These are phyloP conservation scores for Drosophila tropicalis DNA, from an alignment of 1,140 invertebrate genomes.

Conservation along the genomic window DNA sequence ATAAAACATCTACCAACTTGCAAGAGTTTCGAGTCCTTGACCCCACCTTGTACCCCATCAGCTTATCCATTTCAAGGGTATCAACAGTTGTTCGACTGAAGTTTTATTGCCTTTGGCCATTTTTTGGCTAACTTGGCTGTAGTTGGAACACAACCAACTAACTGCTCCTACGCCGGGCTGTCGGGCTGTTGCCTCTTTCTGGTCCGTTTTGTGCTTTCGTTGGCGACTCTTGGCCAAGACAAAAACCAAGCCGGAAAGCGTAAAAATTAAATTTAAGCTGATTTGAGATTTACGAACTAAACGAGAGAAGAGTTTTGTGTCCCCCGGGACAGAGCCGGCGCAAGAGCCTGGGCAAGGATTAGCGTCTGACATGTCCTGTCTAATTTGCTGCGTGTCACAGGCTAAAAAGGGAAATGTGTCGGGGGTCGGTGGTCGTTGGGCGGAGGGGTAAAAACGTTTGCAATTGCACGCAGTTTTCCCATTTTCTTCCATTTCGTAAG, in stretches of 20 bases:
- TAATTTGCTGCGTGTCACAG: constrained; percentile 43
- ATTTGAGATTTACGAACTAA: constrained; percentile 59
- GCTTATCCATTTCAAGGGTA: background rate
- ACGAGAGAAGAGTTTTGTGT: background rate
- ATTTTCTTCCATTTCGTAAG: constrained; percentile 27
- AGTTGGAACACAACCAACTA: constrained; percentile 3
- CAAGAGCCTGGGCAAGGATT: constrained; percentile 17
- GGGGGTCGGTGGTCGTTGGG: background rate
- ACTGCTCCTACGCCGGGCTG: constrained; percentile 11
- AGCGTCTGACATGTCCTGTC: constrained; percentile 41
- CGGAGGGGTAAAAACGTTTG: constrained; percentile 20
- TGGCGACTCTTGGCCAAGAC: constrained; percentile 13
- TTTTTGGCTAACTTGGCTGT: constrained; percentile 23
- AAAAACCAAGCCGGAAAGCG: constrained; percentile 42
- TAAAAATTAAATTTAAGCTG: constrained; percentile 74
- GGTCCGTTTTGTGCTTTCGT: background rate
- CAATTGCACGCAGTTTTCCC: constrained; percentile 40
- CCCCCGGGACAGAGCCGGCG: background rate
- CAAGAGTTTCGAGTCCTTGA: background rate
- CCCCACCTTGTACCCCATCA: background rate
- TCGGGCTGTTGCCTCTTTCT: constrained; percentile 24
- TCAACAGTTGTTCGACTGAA: constrained; percentile 37
- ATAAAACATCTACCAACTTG: background rate
- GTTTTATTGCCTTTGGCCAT: constrained; percentile 43
- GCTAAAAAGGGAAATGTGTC: background rate